phyloP scores from a whole-genome alignment of 37 sponge, comb jelly and placozoan genomes.

The Tethya wilhelma region DNA sequence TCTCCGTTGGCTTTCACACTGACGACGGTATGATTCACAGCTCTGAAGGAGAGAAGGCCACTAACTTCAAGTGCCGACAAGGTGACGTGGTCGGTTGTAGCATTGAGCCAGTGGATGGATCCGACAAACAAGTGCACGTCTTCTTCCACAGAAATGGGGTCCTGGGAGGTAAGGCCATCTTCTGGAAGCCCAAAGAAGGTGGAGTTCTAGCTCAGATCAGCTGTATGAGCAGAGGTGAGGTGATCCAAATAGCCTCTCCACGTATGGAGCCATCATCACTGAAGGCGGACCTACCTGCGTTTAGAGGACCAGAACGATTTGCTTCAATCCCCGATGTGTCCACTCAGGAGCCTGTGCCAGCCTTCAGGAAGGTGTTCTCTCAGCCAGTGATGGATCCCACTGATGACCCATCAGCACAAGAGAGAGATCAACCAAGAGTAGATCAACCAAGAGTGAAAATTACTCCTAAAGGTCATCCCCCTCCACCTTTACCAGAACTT shows the following conservation, averaged over 20 bases:
- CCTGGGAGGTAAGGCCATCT: slow-evolving; percentile 14
- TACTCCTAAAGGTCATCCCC: too few species aligned
- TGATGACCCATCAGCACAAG: too few species aligned
- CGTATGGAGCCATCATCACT: slow-evolving; percentile 5
- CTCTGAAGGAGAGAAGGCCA: not conserved
- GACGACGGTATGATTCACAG: slow-evolving; percentile 53
- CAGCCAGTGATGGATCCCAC: too few species aligned
- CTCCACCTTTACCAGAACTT: too few species aligned
- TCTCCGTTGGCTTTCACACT: slow-evolving; percentile 74
- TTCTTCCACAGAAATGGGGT: slow-evolving; percentile 60
- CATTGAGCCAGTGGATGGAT: slow-evolving; percentile 37
- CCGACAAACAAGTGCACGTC: slow-evolving; percentile 53
- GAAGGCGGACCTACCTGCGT: slow-evolving; percentile 5
- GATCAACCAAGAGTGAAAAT: too few species aligned
- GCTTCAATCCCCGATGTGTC: too few species aligned
- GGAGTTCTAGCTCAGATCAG: slow-evolving; percentile 69
- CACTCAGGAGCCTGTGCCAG: too few species aligned
- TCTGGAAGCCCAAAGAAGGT: slow-evolving; percentile 39
- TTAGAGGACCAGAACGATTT: too few species aligned
- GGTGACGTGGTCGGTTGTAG: slow-evolving; percentile 70
- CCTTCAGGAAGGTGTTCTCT: too few species aligned
- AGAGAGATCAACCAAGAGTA: too few species aligned
- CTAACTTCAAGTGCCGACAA: slow-evolving; percentile 23
- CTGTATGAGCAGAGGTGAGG: slow-evolving; percentile 71
- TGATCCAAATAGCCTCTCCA: slow-evolving; percentile 52